Conservation (phyloP, 2,797 vertebrate species). For the Hozukius guyotensis region DNA sequence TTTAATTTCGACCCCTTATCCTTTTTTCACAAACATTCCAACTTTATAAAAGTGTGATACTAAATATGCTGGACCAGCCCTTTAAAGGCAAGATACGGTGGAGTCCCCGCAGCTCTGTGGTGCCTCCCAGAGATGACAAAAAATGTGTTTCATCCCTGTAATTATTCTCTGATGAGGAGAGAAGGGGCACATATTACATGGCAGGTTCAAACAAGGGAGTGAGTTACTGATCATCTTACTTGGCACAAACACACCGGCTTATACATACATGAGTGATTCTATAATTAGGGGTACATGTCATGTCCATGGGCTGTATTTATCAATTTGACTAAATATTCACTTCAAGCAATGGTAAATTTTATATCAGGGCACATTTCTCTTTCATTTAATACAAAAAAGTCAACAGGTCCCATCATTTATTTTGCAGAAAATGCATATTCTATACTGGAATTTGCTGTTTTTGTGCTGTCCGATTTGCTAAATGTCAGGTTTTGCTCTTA, state of each 20-base stretch:
- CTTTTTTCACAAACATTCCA: not conserved
- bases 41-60: not conserved
- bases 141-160: slow-evolving; percentile 23
- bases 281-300: too few species aligned
- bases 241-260: not conserved
- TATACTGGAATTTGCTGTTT: too few species aligned
- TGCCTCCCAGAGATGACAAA: slow-evolving; percentile 12
- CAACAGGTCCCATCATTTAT: too few species aligned
- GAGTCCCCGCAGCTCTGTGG: not conserved
- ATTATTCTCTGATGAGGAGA: slow-evolving; percentile 12
- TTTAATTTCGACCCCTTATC: not conserved
- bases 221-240: not conserved
- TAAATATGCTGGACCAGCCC: not conserved
- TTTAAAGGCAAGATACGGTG: not conserved
- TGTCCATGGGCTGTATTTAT: too few species aligned
- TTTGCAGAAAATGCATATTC: too few species aligned
- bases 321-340: too few species aligned
- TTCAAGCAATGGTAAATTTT: too few species aligned
- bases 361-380: too few species aligned
- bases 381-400: too few species aligned
- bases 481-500: too few species aligned
- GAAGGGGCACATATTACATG: not conserved
- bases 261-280: too few species aligned
- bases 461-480: too few species aligned
- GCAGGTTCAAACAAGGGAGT: not conserved